These are phyloP conservation scores for Lepisosteus oculatus DNA, from an alignment of 2,113 vertebrate species.

Conservation along the genomic window DNA sequence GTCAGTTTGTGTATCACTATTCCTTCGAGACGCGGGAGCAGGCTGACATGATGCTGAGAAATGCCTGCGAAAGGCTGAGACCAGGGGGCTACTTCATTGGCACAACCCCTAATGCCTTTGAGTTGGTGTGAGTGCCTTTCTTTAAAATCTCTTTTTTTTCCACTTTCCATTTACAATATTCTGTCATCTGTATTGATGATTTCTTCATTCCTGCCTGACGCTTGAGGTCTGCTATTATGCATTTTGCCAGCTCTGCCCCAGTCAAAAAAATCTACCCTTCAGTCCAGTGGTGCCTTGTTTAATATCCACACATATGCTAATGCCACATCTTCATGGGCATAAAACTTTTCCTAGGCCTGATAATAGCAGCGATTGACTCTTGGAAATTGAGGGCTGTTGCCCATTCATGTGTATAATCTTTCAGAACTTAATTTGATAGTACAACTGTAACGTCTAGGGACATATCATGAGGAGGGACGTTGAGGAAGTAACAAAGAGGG, in stretches of 20 bases:
- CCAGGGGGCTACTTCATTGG: constrained; percentile 95
- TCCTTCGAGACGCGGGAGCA: constrained; percentile 89
- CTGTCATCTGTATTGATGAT: too few species aligned
- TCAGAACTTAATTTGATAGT: not conserved
- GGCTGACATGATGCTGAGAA: constrained; percentile 90
- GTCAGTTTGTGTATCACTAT: constrained; percentile 96
- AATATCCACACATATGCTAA: not conserved
- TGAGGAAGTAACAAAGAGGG: too few species aligned
- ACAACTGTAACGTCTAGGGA: not conserved
- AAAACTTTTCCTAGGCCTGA: too few species aligned
- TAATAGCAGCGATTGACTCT: too few species aligned
- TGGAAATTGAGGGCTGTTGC: too few species aligned
- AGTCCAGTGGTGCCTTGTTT: not conserved
- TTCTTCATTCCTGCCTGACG: too few species aligned
- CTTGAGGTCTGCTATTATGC: too few species aligned
- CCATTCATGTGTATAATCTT: not conserved
- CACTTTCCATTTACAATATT: too few species aligned
- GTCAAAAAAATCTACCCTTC: too few species aligned
- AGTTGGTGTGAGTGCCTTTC: constrained; percentile 79
- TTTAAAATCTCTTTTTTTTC: too few species aligned
- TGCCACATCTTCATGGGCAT: not conserved
- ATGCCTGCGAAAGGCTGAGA: constrained; percentile 85
- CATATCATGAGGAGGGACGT: too few species aligned
- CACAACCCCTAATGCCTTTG: constrained; percentile 92
- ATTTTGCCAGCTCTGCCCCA: too few species aligned